Evolutionary conservation across 2,113 vertebrate genomes (phyloP).

Genomic region (Eidolon helvum): DNA sequence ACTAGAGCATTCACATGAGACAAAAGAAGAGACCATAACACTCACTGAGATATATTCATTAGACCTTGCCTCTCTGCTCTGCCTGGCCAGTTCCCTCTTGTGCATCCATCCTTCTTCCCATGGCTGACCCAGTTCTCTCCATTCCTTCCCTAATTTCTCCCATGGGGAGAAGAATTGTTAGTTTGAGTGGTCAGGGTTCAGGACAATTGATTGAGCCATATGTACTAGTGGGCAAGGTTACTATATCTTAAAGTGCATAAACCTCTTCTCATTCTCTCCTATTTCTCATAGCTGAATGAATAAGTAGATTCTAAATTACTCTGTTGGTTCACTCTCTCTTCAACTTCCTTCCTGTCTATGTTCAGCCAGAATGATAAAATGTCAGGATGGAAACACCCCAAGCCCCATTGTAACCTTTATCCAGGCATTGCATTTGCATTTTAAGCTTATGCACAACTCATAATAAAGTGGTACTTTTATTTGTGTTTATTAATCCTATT

Average conservation of each 20-base stretch:
- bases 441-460: background rate
- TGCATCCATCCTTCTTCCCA: background rate
- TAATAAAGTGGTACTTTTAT: background rate
- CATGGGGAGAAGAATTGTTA: background rate
- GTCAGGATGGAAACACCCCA: background rate
- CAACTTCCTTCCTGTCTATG: background rate
- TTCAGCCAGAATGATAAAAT: background rate
- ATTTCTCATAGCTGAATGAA: background rate
- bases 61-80: background rate
- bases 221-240: background rate
- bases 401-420: background rate
- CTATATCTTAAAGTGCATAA: background rate
- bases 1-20: background rate
- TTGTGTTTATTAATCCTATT: background rate
- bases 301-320: background rate
- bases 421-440: background rate
- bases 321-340: background rate
- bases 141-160: background rate
- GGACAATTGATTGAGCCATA: background rate
- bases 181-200: background rate
- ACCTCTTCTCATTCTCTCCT: background rate
- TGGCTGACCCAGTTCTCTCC: rapidly evolving
- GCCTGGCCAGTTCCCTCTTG: background rate
- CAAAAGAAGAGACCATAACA: background rate
- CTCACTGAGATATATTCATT: too few relatives aligned